Base-by-base conservation (phyloP, 2,797 vertebrate species). In the Coregonus sp. region DNA sequence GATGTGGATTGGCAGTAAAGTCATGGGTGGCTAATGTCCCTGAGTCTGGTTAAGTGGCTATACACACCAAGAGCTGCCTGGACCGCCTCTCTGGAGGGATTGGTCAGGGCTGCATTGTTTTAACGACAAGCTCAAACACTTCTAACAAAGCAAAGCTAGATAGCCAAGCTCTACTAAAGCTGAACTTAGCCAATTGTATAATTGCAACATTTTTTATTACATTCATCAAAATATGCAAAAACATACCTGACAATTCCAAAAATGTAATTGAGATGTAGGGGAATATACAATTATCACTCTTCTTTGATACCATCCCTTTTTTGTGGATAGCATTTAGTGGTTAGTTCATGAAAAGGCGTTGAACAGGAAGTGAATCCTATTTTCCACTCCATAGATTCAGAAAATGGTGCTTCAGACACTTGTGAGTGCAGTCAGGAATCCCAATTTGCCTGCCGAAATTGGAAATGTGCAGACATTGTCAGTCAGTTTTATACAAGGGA, bases 1-100 rank as follows among this genome's bases (percentile, higher is more conserved):
- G 92, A 90, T 95, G 93, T 95, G 96, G 96, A 97, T 97, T 97
- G 96, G 95, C 95, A 95, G 95, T 93, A 93, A 91, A 98, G 95
- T 96, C 96, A 95, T 94, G 92, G 93, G 95, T 95, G 95, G 96
- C 94, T 94, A 92, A 93, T 96, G 94, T 95, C 95, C 94, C 94
- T 93, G 94, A 95, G 94, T 96, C 92, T 94, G 95, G 92, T 97
- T 98, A 98, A 97, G 96, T 96, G 95, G 92, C 93, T 92, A 90
- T 94, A 95, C 90, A 92, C 89, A 93, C 86, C 75, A 87, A 91
- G 92, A 94, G 93, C 91, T 92, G 86, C 87, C 91, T 92, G 86
- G 86, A 94, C 95, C 91, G 89, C 81, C 87, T 94, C 92, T 90
- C 94, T 70, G 85, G 86, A 89, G 90, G 91, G 89, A 94, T 91